A percentile compares a stretch with the other conserved stretches of the same genome.
Evolutionary conservation across 2,888 invertebrate genomes (phyloP).

Genomic region (Agrotis exclamationis): DNA sequence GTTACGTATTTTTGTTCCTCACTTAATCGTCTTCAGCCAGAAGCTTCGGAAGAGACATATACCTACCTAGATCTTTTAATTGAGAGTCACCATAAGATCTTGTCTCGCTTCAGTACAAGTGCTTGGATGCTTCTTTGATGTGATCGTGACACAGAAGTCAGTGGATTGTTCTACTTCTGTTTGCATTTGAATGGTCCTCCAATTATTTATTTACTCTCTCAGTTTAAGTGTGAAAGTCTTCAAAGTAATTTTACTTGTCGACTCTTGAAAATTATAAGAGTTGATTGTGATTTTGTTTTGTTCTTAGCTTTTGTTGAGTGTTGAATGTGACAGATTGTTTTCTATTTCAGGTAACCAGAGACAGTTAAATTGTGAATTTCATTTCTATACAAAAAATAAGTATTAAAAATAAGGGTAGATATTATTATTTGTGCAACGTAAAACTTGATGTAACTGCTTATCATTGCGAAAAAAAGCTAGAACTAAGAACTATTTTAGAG

Average conservation of each 20-base stretch:
- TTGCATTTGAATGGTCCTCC: conserved; percentile 47
- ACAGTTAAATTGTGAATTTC: background rate
- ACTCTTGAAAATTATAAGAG: conserved; percentile 8
- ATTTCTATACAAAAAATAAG: too few relatives aligned
- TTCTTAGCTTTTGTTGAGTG: background rate
- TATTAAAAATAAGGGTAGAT: too few relatives aligned
- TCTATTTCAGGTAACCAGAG: background rate
- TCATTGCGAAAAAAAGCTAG: too few relatives aligned
- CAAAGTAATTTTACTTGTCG: conserved; percentile 19
- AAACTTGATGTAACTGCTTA: too few relatives aligned
- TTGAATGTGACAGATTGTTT: conserved; percentile 1
- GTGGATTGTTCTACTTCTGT: conserved; percentile 31
- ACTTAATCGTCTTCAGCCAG: too few relatives aligned
- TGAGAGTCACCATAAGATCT: conserved; percentile 1
- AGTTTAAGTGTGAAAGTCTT: conserved; percentile 2
- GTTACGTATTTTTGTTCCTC: too few relatives aligned
- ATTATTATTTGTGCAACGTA: too few relatives aligned
- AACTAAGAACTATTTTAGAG: too few relatives aligned
- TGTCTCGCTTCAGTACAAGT: conserved; percentile 29
- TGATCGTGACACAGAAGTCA: conserved; percentile 44
- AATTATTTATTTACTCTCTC: conserved; percentile 55
- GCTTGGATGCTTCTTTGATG: conserved; percentile 48
- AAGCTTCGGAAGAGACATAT: too few relatives aligned
- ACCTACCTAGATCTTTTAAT: too few relatives aligned
- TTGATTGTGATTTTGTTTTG: conserved; percentile 17